Evolutionary conservation across 2,888 invertebrate species (phyloP), one percentile per base, ranked within the genome.

Genomic region (Bombylius discolor): DNA sequence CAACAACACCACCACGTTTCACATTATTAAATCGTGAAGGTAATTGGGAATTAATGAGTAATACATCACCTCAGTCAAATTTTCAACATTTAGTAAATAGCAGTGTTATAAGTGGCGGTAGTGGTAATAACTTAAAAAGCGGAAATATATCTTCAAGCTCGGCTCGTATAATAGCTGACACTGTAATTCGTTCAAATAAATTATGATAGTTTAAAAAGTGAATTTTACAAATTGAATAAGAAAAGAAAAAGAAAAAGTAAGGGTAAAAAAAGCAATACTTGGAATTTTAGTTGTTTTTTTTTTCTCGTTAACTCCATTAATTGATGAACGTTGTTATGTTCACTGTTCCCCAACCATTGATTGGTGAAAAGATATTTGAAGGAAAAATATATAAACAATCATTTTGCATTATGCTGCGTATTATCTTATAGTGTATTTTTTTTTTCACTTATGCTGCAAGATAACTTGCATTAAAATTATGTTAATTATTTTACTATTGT

Each of bases 21-120:
- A 63, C 64, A 23, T 59, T 66, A 47, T 62, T 63, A 9, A 62
- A 65, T 48, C 64, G 64, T 51, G 67, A 65, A 34, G 64, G 62
- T 47, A 66, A 59, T 51, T 68, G 68, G 68, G 64, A 66, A 32
- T 55, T 67, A 23, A 62, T 64, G 56, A 53, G 11, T 42, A 8
- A 5, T 36, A 36, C 34, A 7, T 42, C 39, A 42, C 12, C 39
- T 11, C 39, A 42, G 11, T 11, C 11, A 11, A 42, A 42, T 42
- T 42, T 11, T 42, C 12, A 8, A 5, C 8, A 42, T 7, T 36
- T 36, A 36, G 39, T 8, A 42, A 42, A 1, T 42, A 23, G 23
- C 23, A 23, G 3, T 23, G 23, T 23, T 23, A 23, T 23, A 23
- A 23, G 23, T 23, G 3, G 23, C 23, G 39, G 39, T 42, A 11